Base-by-base conservation (phyloP, 1,140 invertebrate species). In the Piezodorus guildinii region DNA sequence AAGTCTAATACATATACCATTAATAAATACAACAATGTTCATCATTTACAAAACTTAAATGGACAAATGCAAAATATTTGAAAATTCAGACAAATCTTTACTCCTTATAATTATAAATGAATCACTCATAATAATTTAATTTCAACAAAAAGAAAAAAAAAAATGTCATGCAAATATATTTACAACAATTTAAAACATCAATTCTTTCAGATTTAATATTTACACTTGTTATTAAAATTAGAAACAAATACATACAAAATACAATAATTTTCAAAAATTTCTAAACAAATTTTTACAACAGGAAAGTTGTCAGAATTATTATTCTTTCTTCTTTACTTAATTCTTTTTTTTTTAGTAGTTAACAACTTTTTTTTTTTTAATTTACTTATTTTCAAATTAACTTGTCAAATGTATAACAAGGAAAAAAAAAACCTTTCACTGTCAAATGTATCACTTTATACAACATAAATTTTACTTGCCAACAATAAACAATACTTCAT, bases 121-220 rank as follows among this genome's bases (percentile, higher is more conserved):
- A 39, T 39, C 34, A 39, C 34, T 39, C 34, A 12, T 39, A 39
- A 39, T 39, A 39, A 39, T 39, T 39, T 39, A 39, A 39, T 39
- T 39, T 39, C 34, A 39, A 39, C 34, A 39, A 39, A 49, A 21
- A 10, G n/a, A n/a, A n/a, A 49, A 49, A 49, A 19, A 49, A 49
- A 19, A 49, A 49, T 49, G 46, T 49, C 46, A 49, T 49, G 46
- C 46, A 49, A 10, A 49, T 49, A 21, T 49, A 49, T 49, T 49
- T 49, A 49, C 46, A 46, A 46, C 17, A 21, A 49, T 49, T 49
- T 49, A 19, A 49, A 49, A 49, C 46, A 49, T 21, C 46, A 10
- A 21, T 49, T 19, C 9, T 19, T 49, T 19, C n/a, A 49, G 21
- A 49, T 10, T 39, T 39, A 39, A 49, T 49, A 49, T 49, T 49